Evolutionary conservation across 2,113 vertebrate genomes (phyloP), one percentile per base, ranked within the genome.

Genomic region (Coregonus clupeaformis): DNA sequence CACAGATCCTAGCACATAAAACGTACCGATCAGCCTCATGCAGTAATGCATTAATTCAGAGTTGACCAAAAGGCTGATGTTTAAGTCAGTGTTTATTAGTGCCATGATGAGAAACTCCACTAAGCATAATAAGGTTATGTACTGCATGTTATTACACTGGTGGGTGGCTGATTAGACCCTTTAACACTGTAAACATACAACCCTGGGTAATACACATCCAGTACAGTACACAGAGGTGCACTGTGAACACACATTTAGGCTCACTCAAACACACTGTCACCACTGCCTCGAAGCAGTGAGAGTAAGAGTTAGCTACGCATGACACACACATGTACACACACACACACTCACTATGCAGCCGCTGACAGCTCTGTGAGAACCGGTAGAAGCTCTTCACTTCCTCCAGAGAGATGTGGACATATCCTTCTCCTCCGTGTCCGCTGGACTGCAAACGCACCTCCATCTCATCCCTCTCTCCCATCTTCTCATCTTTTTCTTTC

Each of bases 361-460:
- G 87, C 22, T 88, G 81, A 73, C 91, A 94, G 85, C 88, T 77
- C 76, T 76, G 49, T 30, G 25, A 75, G 74, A 89, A 92, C 77
- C 76, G 87, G 86, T 91, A 90, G 87, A 86, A 94, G 69, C 91
- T 91, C 88, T 83, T 62, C 88, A 93, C 90, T 86, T 94, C 92
- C 60, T 84, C 76, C 84, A 89, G 73, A 1, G 90, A 75, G 81
- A 94, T 92, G 72, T 74, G 85, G 57, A 87, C 69, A 22, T 78
- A 85, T 14, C 75, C 60, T 65, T 82, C 74, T 62, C 83, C 73
- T 32, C 69, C 73, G 9, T 79, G 52, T 69, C 22, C 57, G 22
- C 57, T 64, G 12, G 82, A 80, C 29, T 60, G 69, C 0, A 76
- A 9, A 29, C 74, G 9, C 2, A 71, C 80, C 68, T 76, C 72